Conservation (phyloP, 2,113 vertebrate species). For the Actinemys pallida region DNA sequence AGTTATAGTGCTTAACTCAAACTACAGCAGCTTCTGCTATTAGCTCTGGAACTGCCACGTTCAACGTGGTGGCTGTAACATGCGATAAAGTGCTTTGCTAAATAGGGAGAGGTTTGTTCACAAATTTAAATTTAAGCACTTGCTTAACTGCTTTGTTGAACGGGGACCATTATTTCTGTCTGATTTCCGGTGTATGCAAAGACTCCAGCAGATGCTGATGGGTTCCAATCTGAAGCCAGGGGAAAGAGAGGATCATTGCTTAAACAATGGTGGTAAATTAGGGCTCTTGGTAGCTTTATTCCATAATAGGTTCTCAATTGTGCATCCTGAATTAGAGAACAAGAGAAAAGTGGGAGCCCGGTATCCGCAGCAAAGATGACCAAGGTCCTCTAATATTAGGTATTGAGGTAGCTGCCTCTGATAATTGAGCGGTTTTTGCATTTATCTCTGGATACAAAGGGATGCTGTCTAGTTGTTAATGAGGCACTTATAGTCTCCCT, state of each 20-base stretch:
- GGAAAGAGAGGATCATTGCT: not conserved
- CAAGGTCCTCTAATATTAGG: not conserved
- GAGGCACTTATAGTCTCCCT: constrained; percentile 1
- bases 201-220: not conserved
- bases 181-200: not conserved
- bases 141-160: rapidly evolving
- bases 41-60: not conserved
- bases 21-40: not conserved
- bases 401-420: not conserved
- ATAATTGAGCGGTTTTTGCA: constrained; percentile 17
- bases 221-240: not conserved
- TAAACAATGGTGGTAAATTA: not conserved
- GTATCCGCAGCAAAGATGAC: not conserved
- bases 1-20: not conserved
- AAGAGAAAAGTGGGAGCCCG: not conserved
- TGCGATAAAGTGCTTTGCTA: not conserved
- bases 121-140: rapidly evolving
- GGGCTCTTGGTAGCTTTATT: not conserved
- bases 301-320: not conserved
- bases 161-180: not conserved
- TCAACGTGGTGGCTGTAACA: not conserved
- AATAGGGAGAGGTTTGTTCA: rapidly evolving
- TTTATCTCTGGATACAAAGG: not conserved
- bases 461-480: constrained; percentile 27
- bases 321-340: not conserved